phyloP scores from a whole-genome alignment of 2,888 invertebrate species.

The Tromatobia lineatoria region DNA sequence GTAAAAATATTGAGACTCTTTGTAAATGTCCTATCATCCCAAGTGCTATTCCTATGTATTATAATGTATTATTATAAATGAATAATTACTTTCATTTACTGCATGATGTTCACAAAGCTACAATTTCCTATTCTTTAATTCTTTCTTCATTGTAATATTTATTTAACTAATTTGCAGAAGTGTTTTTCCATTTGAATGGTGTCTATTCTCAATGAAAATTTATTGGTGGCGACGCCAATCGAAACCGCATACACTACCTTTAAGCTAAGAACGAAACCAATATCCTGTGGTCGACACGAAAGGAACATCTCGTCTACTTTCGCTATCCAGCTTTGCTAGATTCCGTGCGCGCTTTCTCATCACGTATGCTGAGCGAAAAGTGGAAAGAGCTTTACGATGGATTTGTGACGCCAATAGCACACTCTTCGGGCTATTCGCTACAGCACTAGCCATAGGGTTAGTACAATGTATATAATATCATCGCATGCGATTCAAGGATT shows the following conservation, averaged over 20 bases:
- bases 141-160: too few species aligned
- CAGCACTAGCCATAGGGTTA: too few species aligned
- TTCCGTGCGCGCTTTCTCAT: not conserved
- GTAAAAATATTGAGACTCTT: too few species aligned
- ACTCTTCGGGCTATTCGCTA: not conserved
- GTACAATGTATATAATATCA: constrained; percentile 31
- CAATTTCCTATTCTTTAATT: too few species aligned
- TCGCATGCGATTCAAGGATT: constrained; percentile 35
- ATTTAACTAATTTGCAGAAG: too few species aligned
- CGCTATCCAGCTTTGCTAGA: not conserved
- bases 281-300: not conserved
- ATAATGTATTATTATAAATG: too few species aligned
- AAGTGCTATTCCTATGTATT: too few species aligned
- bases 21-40: too few species aligned
- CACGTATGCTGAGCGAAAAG: not conserved
- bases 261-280: constrained; percentile 1
- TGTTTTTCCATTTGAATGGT: too few species aligned
- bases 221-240: not conserved
- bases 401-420: constrained; percentile 12
- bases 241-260: not conserved
- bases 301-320: not conserved
- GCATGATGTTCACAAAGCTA: too few species aligned
- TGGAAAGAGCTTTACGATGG: constrained; percentile 2
- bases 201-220: not conserved
- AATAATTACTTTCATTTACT: too few species aligned